These are phyloP conservation scores for Aix galericulata DNA, from an alignment of 2,113 vertebrate genomes.

Conservation along the genomic window DNA sequence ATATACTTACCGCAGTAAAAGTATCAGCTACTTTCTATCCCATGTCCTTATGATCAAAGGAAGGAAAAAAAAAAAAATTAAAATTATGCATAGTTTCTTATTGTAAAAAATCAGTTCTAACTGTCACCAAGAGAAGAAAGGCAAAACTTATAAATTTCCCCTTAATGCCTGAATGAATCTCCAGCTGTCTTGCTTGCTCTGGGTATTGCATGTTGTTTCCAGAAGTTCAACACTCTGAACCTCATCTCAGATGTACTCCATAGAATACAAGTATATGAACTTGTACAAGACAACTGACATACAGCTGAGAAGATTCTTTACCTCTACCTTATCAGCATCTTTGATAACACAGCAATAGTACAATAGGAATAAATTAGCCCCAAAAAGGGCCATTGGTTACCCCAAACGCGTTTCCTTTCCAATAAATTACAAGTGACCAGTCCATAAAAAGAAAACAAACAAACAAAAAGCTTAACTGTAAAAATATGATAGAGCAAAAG, in stretches of 20 bases:
- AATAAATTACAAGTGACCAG: background rate
- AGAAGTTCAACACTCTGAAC: background rate
- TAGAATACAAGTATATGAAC: background rate
- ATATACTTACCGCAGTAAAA: background rate
- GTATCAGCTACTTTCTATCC: background rate
- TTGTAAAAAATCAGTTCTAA: background rate
- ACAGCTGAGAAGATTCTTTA: background rate
- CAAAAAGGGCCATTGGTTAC: background rate
- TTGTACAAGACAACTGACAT: background rate
- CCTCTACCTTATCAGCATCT: background rate
- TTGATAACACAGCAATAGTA: background rate
- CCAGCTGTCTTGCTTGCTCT: background rate
- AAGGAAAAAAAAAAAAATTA: background rate
- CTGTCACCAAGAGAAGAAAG: background rate
- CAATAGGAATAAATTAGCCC: background rate
- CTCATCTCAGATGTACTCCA: background rate
- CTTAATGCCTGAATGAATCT: background rate
- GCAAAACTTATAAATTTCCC: background rate
- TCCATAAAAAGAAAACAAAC: background rate
- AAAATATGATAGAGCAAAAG: background rate
- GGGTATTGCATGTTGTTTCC: background rate
- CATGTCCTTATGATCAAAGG: background rate
- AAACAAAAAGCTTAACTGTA: too few relatives aligned
- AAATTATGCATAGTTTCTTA: background rate
- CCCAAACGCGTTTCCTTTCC: background rate